phyloP scores from a whole-genome alignment of 2,113 vertebrate genomes.

The Trichechus manatus region DNA sequence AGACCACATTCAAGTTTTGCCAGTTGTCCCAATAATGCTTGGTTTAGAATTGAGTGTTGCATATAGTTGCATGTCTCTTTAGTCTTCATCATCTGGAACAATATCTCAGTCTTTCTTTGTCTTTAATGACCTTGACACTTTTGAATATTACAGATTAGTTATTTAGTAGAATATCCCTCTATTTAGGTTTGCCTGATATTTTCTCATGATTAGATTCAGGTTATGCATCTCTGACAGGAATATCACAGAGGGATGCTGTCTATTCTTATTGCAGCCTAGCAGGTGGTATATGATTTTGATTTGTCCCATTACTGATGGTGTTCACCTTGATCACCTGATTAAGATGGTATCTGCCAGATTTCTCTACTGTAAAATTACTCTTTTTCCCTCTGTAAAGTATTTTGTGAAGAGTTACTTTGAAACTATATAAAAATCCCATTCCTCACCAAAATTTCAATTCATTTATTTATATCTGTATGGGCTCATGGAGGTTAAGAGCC shows the following conservation, averaged over 20 bases:
- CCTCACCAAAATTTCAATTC: not conserved
- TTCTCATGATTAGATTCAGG: conserved; percentile 2
- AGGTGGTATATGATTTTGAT: not conserved
- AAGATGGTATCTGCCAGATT: no score
- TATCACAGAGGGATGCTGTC: not conserved
- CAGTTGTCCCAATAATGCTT: not conserved
- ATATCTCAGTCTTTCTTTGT: not conserved
- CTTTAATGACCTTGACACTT: conserved; percentile 18
- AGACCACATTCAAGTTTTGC: not conserved
- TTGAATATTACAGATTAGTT: not conserved
- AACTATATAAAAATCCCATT: conserved; percentile 21
- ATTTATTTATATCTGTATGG: not conserved
- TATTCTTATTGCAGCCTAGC: not conserved
- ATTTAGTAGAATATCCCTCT: not conserved
- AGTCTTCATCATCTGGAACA: not conserved
- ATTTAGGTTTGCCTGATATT: not conserved
- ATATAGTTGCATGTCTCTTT: not conserved
- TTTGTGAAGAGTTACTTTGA: not conserved
- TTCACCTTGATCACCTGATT: no score
- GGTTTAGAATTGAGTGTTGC: not conserved
- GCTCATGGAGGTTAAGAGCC: no score
- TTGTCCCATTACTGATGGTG: not conserved
- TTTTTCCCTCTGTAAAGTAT: not conserved
- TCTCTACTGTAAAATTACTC: no score
- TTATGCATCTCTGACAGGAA: not conserved